Conservation (phyloP, 2,113 vertebrate species). For the Mohoua ochrocephala region DNA sequence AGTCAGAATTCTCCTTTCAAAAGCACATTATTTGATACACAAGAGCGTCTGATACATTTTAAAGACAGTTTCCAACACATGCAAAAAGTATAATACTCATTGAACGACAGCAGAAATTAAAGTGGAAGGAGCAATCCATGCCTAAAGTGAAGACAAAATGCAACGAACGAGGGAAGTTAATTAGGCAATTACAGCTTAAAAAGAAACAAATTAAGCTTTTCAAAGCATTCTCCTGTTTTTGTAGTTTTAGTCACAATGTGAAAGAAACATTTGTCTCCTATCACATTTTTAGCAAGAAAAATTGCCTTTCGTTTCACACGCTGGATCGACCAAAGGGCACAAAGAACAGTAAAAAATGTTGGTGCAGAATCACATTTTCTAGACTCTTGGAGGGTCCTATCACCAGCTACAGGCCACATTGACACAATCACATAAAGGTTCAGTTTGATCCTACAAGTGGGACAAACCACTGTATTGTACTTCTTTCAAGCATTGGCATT, state of each 20-base stretch:
- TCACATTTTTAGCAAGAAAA: not conserved
- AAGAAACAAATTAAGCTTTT: not conserved
- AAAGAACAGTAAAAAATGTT: not conserved
- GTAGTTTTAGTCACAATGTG: not conserved
- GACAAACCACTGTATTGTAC: not conserved
- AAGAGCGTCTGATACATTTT: not conserved
- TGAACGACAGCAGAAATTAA: not conserved
- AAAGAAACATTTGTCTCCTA: not conserved
- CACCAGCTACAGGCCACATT: not conserved
- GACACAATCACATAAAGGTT: not conserved
- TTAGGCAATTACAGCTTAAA: not conserved
- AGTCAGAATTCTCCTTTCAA: not conserved
- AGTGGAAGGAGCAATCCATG: not conserved
- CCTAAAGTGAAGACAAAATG: not conserved
- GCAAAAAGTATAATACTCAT: not conserved
- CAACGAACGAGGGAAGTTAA: not conserved
- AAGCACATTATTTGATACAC: not conserved
- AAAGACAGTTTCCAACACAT: not conserved
- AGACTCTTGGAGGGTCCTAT: not conserved
- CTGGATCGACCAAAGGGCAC: not conserved
- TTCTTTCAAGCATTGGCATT: not conserved
- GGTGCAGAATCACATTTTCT: not conserved
- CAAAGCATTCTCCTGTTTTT: not conserved
- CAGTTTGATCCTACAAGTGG: not conserved
- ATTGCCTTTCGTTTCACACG: not conserved